A percentile compares a stretch with the other conserved stretches of the same genome.
Conservation (phyloP, 2,113 vertebrate species). For the Podarcis raffonei region DNA sequence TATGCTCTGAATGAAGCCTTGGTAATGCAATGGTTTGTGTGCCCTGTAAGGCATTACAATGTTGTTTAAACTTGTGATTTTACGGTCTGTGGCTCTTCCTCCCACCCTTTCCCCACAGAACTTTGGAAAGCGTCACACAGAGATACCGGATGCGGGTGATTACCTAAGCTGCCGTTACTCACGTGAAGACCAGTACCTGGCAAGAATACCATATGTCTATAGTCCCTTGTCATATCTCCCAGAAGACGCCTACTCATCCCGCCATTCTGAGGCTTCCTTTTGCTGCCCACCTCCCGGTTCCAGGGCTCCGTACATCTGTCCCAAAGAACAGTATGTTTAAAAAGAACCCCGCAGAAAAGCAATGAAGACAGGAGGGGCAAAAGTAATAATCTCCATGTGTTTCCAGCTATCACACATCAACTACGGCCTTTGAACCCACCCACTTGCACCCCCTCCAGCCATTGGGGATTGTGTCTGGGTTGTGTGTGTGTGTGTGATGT, state of each 20-base stretch:
- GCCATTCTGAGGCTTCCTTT: constrained; percentile 73
- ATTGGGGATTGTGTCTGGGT: not conserved
- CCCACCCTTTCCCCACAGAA: constrained; percentile 69
- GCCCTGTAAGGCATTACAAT: not conserved
- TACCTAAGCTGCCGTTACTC: constrained; percentile 81
- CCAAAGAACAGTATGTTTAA: constrained; percentile 88
- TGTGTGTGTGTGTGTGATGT: not conserved
- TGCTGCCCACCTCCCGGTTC: constrained; percentile 79
- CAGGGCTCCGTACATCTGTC: constrained; percentile 80
- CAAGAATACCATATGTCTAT: constrained; percentile 75
- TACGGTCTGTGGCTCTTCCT: constrained; percentile 19
- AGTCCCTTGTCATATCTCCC: constrained; percentile 77
- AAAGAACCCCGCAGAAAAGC: not conserved
- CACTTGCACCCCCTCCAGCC: not conserved
- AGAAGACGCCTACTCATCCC: constrained; percentile 76
- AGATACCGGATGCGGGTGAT: constrained; percentile 80
- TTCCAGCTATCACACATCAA: not conserved
- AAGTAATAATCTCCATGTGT: constrained; percentile 3
- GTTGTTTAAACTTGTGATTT: not conserved
- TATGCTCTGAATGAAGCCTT: too few species aligned
- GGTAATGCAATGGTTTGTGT: not conserved
- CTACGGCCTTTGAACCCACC: constrained; percentile 39
- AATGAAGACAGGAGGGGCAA: not conserved
- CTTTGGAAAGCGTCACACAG: constrained; percentile 80
- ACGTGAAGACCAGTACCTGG: constrained; percentile 72